phyloP scores from a whole-genome alignment of 35 echinoderm and acorn worm species.

The Ptychodera flava region DNA sequence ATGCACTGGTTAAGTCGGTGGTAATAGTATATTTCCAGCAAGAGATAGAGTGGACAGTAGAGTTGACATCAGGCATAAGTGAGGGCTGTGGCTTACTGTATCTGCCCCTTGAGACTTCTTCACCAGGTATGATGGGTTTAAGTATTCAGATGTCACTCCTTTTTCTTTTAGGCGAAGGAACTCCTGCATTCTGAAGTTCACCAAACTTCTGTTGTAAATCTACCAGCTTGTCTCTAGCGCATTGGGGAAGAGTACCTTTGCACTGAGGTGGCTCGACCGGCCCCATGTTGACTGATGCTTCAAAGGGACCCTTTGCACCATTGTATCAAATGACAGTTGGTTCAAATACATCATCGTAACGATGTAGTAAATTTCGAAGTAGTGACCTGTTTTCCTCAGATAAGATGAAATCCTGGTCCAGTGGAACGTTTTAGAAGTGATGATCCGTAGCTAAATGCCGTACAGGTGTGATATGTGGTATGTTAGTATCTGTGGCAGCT shows the following conservation, averaged over 20 bases:
- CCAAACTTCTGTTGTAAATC: constrained; percentile 43
- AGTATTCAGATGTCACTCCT: constrained; percentile 34
- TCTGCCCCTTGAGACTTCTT: constrained; percentile 40
- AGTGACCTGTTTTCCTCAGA: neutral
- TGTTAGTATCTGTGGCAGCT: neutral
- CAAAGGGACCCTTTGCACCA: too few species aligned
- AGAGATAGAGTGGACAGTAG: neutral
- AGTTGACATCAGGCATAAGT: neutral
- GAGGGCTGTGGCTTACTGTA: constrained; percentile 30
- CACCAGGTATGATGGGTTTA: constrained; percentile 41
- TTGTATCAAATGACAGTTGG: neutral
- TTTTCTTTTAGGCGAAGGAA: constrained; percentile 44
- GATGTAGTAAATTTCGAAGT: too few species aligned
- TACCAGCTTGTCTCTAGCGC: too few species aligned
- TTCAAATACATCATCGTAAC: neutral
- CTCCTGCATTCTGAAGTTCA: constrained; percentile 29
- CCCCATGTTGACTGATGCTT: too few species aligned
- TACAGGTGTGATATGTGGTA: neutral
- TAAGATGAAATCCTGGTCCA: neutral
- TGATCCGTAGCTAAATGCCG: neutral
- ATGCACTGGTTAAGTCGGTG: constrained; percentile 50
- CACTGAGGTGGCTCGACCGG: neutral
- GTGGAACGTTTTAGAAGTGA: too few species aligned
- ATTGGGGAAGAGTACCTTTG: constrained; percentile 9
- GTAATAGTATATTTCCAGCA: constrained; percentile 35